Evolutionary conservation across 2,888 invertebrate species (phyloP).

Genomic region (Nymphalis c-album): DNA sequence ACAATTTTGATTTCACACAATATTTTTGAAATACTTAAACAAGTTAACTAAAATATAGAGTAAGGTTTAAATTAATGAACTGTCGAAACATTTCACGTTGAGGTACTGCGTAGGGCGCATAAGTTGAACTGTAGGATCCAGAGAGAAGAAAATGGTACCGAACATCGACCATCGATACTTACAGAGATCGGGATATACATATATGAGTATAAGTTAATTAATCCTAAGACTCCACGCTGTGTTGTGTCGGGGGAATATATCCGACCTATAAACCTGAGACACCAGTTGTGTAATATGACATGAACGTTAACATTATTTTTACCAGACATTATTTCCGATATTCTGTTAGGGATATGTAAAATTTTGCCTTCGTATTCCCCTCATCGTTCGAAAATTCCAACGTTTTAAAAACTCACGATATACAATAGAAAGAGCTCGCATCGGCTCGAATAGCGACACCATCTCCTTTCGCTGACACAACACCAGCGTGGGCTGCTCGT

Average conservation of each 20-base stretch:
- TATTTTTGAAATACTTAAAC: too few relatives aligned
- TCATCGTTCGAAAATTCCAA: conserved; percentile 9
- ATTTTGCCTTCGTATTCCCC: conserved; percentile 11
- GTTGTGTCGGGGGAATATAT: conserved; percentile 24
- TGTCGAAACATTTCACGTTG: conserved; percentile 12
- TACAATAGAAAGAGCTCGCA: too few relatives aligned
- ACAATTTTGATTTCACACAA: not conserved
- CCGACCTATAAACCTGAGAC: not conserved
- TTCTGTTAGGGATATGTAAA: not conserved
- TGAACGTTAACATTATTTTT: not conserved
- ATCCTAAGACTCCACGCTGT: conserved; percentile 6
- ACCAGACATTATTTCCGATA: not conserved
- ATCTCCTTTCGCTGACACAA: conserved; percentile 16
- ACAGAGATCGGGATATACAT: conserved; percentile 10
- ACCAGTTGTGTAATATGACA: not conserved
- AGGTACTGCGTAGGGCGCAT: not conserved
- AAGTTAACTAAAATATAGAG: too few relatives aligned
- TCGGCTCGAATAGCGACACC: too few relatives aligned
- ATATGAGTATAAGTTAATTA: conserved; percentile 11
- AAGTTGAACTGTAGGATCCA: not conserved
- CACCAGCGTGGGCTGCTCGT: conserved; percentile 12
- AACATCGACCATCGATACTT: conserved; percentile 8
- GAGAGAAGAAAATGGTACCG: conserved; percentile 17
- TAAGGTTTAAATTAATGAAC: not conserved
- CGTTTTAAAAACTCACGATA: not conserved